A percentile compares a stretch with the other conserved stretches of the same genome.
Conservation (phyloP, 1,140 invertebrate genomes). For the Drosophila virilis region DNA sequence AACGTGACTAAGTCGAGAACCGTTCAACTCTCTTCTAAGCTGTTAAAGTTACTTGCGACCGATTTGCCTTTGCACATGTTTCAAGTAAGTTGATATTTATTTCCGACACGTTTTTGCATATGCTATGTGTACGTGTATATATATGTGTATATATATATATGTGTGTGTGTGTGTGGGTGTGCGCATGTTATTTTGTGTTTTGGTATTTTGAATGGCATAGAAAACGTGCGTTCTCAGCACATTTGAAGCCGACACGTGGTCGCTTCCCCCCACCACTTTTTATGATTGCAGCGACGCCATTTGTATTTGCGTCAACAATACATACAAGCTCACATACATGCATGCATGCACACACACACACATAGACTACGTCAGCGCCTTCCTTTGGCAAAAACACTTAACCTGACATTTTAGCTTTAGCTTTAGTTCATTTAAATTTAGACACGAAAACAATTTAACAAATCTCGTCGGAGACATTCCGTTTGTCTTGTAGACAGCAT, state of each 20-base stretch:
- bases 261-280: not conserved
- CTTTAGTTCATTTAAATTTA: constrained; percentile 74
- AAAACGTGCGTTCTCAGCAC: constrained; percentile 57
- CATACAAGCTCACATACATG: not conserved
- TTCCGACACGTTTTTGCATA: constrained; percentile 24
- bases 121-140: not conserved
- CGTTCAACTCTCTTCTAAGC: constrained; percentile 28
- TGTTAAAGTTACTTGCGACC: constrained; percentile 52
- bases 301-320: constrained; percentile 52
- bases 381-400: constrained; percentile 21
- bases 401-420: constrained; percentile 34
- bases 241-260: constrained; percentile 46
- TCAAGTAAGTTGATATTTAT: constrained; percentile 60
- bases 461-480: constrained; percentile 54
- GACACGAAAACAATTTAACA: constrained; percentile 64
- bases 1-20: constrained; percentile 39
- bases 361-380: constrained; percentile 39
- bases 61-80: constrained; percentile 63
- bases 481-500: constrained; percentile 36
- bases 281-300: constrained; percentile 42
- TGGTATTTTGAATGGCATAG: constrained; percentile 15
- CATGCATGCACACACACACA: constrained; percentile 3
- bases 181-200: constrained; percentile 15
- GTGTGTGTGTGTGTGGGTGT: constrained; percentile 8
- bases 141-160: not conserved